Evolutionary conservation across 2,113 vertebrate species (phyloP).

Genomic region (Astatotilapia flaviijosephi): DNA sequence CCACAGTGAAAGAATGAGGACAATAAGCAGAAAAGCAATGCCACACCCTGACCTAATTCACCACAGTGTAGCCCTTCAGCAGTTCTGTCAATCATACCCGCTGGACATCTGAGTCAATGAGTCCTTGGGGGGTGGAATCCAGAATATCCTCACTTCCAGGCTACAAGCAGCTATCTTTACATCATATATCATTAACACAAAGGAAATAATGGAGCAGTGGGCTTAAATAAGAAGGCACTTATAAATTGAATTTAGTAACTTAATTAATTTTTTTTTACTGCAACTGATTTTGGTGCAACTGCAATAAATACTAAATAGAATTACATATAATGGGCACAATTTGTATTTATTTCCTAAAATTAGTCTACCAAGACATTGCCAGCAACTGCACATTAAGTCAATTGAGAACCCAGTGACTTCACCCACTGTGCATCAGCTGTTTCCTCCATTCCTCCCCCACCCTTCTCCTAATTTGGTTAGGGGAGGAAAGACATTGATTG

Average conservation of each 20-base stretch:
- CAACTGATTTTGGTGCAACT: background rate
- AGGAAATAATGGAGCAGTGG: background rate
- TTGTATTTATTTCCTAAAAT: background rate
- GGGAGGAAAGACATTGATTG: constrained; percentile 46
- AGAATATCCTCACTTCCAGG: background rate
- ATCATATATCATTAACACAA: background rate
- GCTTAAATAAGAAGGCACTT: background rate
- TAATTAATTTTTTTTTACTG: background rate
- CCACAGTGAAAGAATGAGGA: constrained; percentile 64
- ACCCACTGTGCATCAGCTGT: constrained; percentile 64
- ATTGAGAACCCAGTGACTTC: constrained; percentile 40
- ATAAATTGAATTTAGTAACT: background rate
- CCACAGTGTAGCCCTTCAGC: constrained; percentile 34
- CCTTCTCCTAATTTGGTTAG: constrained; percentile 54
- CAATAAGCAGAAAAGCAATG: constrained; percentile 46
- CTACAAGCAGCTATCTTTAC: background rate
- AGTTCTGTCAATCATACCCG: constrained; percentile 51
- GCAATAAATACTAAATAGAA: background rate
- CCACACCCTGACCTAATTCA: constrained; percentile 63
- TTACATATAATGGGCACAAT: background rate
- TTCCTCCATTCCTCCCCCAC: constrained; percentile 56
- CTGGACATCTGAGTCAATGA: constrained; percentile 38
- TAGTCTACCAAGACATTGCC: background rate
- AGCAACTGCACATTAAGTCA: constrained; percentile 20
- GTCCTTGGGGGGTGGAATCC: constrained; percentile 12